phyloP scores from a whole-genome alignment of 2,888 invertebrate species.

The Oegoconia quadripuncta region DNA sequence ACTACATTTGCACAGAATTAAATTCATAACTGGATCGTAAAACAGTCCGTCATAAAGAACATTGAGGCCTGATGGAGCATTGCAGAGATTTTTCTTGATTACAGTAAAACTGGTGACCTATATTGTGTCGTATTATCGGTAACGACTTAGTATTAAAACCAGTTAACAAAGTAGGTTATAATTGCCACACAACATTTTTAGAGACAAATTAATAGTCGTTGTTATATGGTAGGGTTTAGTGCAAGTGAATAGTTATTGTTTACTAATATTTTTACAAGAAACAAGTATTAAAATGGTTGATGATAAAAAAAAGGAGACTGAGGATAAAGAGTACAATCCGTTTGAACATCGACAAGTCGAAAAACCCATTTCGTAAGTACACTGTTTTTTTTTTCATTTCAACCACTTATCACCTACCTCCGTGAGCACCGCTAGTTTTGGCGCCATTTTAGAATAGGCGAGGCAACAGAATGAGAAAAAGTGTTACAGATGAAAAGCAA shows the following conservation, averaged over 20 bases:
- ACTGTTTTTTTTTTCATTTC: background rate
- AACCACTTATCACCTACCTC: too few species aligned
- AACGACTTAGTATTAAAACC: background rate
- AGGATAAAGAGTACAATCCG: constrained; percentile 53
- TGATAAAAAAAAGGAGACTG: constrained; percentile 24
- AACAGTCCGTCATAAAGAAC: constrained; percentile 17
- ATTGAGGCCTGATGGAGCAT: constrained; percentile 2
- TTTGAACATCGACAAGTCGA: constrained; percentile 64
- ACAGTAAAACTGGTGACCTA: constrained; percentile 2
- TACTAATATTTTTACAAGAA: constrained; percentile 2
- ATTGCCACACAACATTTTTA: background rate
- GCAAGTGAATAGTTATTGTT: background rate
- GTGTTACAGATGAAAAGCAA: too few species aligned
- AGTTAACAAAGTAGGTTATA: background rate
- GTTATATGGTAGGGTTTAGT: too few species aligned
- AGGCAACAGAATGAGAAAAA: too few species aligned
- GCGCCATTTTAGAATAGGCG: too few species aligned
- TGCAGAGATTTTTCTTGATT: constrained; percentile 3
- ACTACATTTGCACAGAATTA: constrained; percentile 27
- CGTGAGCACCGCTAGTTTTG: too few species aligned
- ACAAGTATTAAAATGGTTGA: constrained; percentile 4
- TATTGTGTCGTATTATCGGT: background rate
- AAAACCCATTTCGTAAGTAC: constrained; percentile 72
- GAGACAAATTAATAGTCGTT: background rate
- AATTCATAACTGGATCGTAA: constrained; percentile 29